Evolutionary conservation across 2,797 vertebrate genomes (phyloP), one percentile per base, ranked within the genome.

Genomic region (Lagocephalus sceleratus): DNA sequence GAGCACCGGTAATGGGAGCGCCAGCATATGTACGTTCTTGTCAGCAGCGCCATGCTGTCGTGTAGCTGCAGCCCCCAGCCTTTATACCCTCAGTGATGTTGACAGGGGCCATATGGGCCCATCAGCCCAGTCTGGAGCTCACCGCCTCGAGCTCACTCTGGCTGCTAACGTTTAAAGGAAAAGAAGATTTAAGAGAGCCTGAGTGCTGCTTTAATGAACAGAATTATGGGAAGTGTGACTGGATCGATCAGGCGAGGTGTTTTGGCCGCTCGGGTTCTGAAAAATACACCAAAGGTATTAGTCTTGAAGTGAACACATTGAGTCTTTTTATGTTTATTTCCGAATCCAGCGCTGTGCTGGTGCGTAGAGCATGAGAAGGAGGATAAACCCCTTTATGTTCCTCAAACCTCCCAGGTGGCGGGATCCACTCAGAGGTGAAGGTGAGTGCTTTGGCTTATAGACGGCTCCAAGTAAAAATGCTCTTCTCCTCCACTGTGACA

Each of bases 391-490:
- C 39, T 63, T 76, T 58, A 63, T 56, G 47, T 59, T 39, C 55
- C 1, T 5, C 19, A 62, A 68, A 75, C 53, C 55, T 38, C 61
- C 55, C 68, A 51, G 15, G 61, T 50, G 66, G 67, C 22, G 21
- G 76, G 85, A 86, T 84, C 80, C 41, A 56, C 83, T 81, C 79
- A 76, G 63, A 66, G 63, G 70, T 60, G 46, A 65, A 64, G 63
- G 70, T 60, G 45, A 15, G 16, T 45, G 26, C 63, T 73, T 16
- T 17, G 78, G 65, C 57, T 74, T 68, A 48, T 53, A 22, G 44
- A 42, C 39, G 70, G 71, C 79, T 60, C 9, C 48, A 52, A 60
- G 51, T 68, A 48, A 70, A 78, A 73, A 70, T 66, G 56, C 57
- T 71, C 53, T 67, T 82, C 68, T 60, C 64, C 50, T 57, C 57